phyloP scores from a whole-genome alignment of 1,140 invertebrate species.

The Cataglyphis hispanica region DNA sequence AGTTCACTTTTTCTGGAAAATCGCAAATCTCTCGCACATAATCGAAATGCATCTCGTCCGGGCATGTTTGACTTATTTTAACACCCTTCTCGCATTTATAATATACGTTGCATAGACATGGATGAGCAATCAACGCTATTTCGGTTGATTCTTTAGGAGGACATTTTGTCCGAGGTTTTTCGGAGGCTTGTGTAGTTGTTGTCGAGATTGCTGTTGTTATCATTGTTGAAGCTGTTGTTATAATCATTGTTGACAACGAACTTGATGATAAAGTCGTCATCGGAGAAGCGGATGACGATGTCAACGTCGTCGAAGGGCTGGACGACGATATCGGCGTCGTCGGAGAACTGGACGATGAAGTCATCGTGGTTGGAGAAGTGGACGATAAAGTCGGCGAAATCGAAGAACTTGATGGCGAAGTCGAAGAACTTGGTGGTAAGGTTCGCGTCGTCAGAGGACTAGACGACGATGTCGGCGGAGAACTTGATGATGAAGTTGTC shows the following conservation, averaged over 20 bases:
- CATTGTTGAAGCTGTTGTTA: background rate
- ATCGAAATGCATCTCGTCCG: conserved; percentile 81
- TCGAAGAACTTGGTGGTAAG: conserved; percentile 60
- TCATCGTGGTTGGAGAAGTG: background rate
- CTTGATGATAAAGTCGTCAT: too few species aligned
- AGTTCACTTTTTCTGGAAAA: conserved; percentile 72
- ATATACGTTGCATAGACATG: conserved; percentile 86
- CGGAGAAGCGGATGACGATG: background rate
- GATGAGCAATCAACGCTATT: conserved; percentile 81
- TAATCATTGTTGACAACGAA: background rate
- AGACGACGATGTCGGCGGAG: conserved; percentile 59
- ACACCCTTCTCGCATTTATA: conserved; percentile 86
- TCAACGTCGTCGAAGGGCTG: background rate
- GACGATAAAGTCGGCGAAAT: conserved; percentile 8
- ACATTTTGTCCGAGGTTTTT: conserved; percentile 46
- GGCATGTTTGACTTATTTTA: conserved; percentile 84
- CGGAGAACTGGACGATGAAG: too few species aligned
- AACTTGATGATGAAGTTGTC: conserved; percentile 83
- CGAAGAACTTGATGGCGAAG: too few species aligned
- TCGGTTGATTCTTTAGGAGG: conserved; percentile 12
- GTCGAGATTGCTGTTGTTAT: background rate
- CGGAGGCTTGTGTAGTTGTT: background rate
- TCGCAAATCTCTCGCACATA: conserved; percentile 80
- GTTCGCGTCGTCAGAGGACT: too few species aligned
- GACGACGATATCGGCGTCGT: background rate